Conservation (phyloP, 2,888 invertebrate species). For the Mystacides longicornis region DNA sequence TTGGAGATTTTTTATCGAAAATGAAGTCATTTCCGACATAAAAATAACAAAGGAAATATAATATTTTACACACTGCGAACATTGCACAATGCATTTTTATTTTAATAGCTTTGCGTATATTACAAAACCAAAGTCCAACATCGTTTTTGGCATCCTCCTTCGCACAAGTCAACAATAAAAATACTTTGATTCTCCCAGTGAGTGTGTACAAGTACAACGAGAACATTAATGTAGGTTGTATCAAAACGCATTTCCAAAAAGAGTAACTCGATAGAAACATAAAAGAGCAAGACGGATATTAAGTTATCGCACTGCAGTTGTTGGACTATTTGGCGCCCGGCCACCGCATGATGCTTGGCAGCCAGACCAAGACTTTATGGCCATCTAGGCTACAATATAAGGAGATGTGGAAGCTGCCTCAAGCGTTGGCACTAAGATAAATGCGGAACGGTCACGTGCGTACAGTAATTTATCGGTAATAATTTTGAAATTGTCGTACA, state of each 20-base stretch:
- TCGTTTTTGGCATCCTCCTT: neutral
- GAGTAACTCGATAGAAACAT: neutral
- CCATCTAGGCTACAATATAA: neutral
- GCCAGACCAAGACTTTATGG: slow-evolving; percentile 1
- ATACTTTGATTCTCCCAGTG: neutral
- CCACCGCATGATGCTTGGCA: slow-evolving; percentile 2
- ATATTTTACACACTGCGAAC: no score
- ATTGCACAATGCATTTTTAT: no score
- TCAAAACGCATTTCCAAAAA: slow-evolving; percentile 2
- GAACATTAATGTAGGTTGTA: neutral
- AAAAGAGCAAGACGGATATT: neutral
- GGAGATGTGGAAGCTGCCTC: neutral
- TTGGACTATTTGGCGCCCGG: slow-evolving; percentile 2
- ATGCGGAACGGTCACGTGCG: neutral
- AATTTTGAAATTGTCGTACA: neutral
- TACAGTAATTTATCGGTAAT: neutral
- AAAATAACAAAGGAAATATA: no score
- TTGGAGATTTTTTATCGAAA: no score
- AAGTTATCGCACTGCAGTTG: slow-evolving; percentile 5
- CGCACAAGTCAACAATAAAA: neutral
- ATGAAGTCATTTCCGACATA: no score
- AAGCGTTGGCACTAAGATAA: neutral
- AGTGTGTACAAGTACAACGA: neutral
- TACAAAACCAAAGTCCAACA: neutral
- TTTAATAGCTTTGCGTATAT: neutral